Evolutionary conservation across 1,140 invertebrate genomes (phyloP).

Genomic region (Linepithema humile): DNA sequence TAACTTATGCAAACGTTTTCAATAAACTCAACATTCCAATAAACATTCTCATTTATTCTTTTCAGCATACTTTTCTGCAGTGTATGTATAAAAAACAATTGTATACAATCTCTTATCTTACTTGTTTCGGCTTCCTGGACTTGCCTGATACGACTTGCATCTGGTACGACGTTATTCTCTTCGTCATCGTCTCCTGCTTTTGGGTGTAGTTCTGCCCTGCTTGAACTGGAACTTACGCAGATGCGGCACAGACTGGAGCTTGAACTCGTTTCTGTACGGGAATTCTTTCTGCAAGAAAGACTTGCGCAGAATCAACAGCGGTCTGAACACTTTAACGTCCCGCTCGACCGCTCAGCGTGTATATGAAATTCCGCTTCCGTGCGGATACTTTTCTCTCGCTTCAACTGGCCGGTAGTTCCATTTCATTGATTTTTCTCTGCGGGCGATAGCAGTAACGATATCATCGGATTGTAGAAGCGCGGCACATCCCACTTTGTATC

Average conservation of each 20-base stretch:
- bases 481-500: constrained; percentile 97
- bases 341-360: constrained; percentile 92
- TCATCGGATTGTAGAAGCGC: constrained; percentile 96
- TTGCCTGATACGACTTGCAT: no score
- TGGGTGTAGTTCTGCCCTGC: constrained; percentile 87
- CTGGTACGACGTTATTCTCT: constrained; percentile 88
- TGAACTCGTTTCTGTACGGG: constrained; percentile 97
- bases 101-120: no score
- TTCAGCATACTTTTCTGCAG: neutral
- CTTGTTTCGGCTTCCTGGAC: constrained; percentile 88
- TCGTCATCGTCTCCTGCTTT: constrained; percentile 87
- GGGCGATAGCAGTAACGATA: constrained; percentile 92
- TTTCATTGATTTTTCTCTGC: constrained; percentile 92
- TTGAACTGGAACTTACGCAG: constrained; percentile 83
- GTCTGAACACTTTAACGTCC: constrained; percentile 90
- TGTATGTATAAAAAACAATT: neutral
- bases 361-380: constrained; percentile 93
- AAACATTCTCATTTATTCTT: neutral
- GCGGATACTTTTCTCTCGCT: constrained; percentile 91
- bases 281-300: constrained; percentile 95
- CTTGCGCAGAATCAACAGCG: constrained; percentile 93
- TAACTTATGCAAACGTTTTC: constrained; percentile 78
- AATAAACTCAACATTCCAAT: constrained; percentile 63
- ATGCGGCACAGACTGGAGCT: constrained; percentile 83
- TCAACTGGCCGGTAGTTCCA: constrained; percentile 95